These are phyloP conservation scores for Diaphora mendica DNA, from an alignment of 2,888 invertebrate genomes.

Conservation along the genomic window DNA sequence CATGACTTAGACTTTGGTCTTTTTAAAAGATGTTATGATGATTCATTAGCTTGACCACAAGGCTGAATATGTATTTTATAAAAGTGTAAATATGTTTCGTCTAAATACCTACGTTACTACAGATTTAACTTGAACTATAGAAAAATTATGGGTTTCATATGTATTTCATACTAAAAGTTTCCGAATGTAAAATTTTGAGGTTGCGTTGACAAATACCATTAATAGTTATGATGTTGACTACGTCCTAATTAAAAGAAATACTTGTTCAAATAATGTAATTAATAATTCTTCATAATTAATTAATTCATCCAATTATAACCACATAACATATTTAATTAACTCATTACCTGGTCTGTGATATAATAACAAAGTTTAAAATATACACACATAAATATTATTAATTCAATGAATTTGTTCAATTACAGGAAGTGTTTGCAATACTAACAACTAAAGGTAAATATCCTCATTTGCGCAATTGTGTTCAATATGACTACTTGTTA, in stretches of 20 bases:
- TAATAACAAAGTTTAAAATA: not conserved
- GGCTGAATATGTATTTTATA: not conserved
- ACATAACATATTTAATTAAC: not conserved
- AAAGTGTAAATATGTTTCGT: not conserved
- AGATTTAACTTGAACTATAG: not conserved
- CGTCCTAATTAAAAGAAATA: not conserved
- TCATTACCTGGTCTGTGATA: not conserved
- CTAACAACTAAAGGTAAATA: not conserved
- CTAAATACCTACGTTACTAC: not conserved
- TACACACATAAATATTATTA: not conserved
- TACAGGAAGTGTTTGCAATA: not conserved
- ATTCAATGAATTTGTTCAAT: not conserved
- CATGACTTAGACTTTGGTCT: constrained; percentile 2
- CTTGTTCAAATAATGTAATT: not conserved
- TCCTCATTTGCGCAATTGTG: not conserved
- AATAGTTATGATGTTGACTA: not conserved
- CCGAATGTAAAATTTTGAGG: not conserved
- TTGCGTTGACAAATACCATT: not conserved
- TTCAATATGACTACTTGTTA: not conserved
- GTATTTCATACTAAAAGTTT: too few relatives aligned
- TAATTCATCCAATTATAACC: not conserved
- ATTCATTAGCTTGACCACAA: not conserved
- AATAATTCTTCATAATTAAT: not conserved
- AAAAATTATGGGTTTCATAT: not conserved
- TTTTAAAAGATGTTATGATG: not conserved